Conservation (phyloP, 2,888 invertebrate genomes). For the Heliconius hortense region DNA sequence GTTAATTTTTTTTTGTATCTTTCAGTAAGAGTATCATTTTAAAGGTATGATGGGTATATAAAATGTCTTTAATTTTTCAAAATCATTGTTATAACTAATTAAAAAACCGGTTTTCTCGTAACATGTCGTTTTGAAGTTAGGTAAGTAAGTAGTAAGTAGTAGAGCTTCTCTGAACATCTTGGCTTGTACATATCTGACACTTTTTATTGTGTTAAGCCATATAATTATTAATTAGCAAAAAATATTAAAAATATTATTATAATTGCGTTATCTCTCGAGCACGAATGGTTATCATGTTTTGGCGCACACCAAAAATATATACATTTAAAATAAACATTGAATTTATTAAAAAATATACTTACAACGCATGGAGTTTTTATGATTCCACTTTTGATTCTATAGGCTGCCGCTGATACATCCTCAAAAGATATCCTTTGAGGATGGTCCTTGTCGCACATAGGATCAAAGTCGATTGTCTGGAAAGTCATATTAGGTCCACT, state of each 20-base stretch:
- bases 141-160: too few species aligned
- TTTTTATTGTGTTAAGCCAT: too few species aligned
- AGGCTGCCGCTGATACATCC: slow-evolving; percentile 94
- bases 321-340: slow-evolving; percentile 11
- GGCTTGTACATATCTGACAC: too few species aligned
- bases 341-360: slow-evolving; percentile 54
- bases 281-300: background rate
- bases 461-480: slow-evolving; percentile 73
- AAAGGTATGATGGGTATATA: too few species aligned
- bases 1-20: too few species aligned
- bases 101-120: too few species aligned
- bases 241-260: background rate
- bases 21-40: too few species aligned
- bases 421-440: slow-evolving; percentile 90
- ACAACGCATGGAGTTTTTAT: slow-evolving; percentile 93
- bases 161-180: too few species aligned
- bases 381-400: slow-evolving; percentile 91
- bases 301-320: background rate
- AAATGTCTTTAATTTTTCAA: too few species aligned
- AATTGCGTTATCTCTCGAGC: background rate
- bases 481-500: slow-evolving; percentile 60
- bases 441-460: slow-evolving; percentile 85
- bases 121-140: too few species aligned
- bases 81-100: too few species aligned
- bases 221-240: background rate